Base-by-base conservation (phyloP, 2,888 invertebrate genomes). In the Metopia argyrocephala region DNA sequence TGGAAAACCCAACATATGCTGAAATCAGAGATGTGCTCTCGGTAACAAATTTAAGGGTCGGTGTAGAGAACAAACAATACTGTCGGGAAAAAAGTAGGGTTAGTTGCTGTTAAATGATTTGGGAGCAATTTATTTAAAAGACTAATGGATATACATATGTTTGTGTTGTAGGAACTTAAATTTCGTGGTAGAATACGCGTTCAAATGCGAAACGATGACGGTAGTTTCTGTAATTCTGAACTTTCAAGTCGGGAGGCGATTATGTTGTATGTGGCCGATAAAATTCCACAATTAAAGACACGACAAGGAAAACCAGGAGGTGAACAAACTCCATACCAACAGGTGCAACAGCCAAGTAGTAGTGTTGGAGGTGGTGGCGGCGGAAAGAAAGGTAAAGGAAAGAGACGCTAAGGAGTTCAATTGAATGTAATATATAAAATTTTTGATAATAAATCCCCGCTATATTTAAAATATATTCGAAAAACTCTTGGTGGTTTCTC, bases 21-120 rank as follows among this genome's bases (percentile, higher is more conserved):
- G 99, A 99, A 91, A 98, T 99, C 81, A 93, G 96, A 83, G 98
- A 99, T 92, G 97, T 98, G 2, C 91, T 98, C 64, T 92, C 94
- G 20, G 94, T 96, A 9, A 94, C 95, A 27, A 97, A 97, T 25
- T 90, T 98, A 56, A 94, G 93, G 85, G 94, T 98, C 74, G 96
- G 95, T 28, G 95, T 98, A 7, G 98, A 99, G 91, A 96, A 96
- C 86, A 99, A 98, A 91, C 92, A 96, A 45, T 98, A 98, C 89
- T 93, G 96, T 6, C 92, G 97, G 54, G 99, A 99, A 89, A 93
- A 94, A 76, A 98, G 98, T 89, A 96, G 97, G 91, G 93, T 92
- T 88, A 83, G 82, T 74, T 46, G 28, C 15, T 25, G 38, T 45
- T 54, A 6, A 4, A 2, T 7, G 28, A 5, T 20, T 6, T 7